phyloP scores from a whole-genome alignment of 2,113 vertebrate species.

The Microtus ochrogaster region DNA sequence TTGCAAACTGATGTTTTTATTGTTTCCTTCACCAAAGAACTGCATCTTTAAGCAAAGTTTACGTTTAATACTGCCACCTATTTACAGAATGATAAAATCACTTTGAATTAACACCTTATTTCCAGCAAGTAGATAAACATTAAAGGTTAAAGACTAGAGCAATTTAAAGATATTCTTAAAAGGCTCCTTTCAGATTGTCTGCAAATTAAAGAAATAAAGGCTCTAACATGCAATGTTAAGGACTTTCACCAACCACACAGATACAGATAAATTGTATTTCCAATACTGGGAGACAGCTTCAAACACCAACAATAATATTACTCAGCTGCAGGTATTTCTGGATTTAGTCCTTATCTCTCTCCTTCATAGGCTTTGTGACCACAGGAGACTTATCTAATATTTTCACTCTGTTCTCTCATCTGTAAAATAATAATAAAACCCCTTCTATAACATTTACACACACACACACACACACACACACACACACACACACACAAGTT shows the following conservation, averaged over 20 bases:
- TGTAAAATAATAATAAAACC: not conserved
- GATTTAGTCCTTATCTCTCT: not conserved
- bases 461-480: no score
- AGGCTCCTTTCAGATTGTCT: not conserved
- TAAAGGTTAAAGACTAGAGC: constrained; percentile 64
- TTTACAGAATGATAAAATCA: constrained; percentile 20
- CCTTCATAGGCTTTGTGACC: not conserved
- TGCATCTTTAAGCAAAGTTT: not conserved
- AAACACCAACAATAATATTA: not conserved
- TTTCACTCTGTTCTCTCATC: not conserved
- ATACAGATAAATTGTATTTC: not conserved
- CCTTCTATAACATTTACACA: not conserved
- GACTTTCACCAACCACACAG: not conserved
- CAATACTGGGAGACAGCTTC: not conserved
- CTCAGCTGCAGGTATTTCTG: not conserved
- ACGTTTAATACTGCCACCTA: constrained; percentile 23
- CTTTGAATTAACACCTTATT: constrained; percentile 62
- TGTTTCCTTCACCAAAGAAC: constrained; percentile 4
- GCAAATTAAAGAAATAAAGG: not conserved
- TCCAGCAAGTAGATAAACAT: constrained; percentile 45
- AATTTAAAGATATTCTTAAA: constrained; percentile 41
- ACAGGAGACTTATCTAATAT: not conserved
- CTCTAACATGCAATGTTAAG: not conserved
- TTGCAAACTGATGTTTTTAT: not conserved
- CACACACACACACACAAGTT: not conserved